Evolutionary conservation across 1,140 invertebrate species (phyloP).

Genomic region (Acyrthosiphon pisum): DNA sequence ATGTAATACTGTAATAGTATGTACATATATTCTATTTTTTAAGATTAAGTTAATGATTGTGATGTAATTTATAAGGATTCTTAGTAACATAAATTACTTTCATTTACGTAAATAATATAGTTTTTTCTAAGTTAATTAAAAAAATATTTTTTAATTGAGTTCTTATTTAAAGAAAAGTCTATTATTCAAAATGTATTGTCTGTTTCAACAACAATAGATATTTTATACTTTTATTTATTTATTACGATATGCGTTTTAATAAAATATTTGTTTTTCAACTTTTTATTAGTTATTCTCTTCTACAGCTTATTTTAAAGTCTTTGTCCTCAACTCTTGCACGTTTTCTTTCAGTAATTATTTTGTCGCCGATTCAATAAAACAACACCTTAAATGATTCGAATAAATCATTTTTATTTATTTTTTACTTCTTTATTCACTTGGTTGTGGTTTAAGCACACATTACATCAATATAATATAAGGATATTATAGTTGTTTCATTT

Average conservation of each 20-base stretch:
- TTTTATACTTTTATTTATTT: constrained; percentile 18
- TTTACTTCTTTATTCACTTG: not conserved
- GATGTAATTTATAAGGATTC: not conserved
- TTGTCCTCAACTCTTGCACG: not conserved
- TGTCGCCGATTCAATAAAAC: not conserved
- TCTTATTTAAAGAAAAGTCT: not conserved
- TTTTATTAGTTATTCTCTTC: not conserved
- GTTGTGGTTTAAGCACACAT: not conserved
- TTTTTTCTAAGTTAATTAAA: not conserved
- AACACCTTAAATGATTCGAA: not conserved
- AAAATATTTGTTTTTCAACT: constrained; percentile 29
- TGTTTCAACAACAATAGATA: not conserved
- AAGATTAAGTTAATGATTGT: not conserved
- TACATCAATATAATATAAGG: not conserved
- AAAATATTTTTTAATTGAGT: not conserved
- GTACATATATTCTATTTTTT: not conserved
- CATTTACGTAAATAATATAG: not conserved
- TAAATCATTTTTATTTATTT: not conserved
- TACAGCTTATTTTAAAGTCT: not conserved
- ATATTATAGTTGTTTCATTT: not conserved
- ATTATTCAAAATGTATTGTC: not conserved
- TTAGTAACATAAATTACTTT: not conserved
- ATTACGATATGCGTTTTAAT: not conserved
- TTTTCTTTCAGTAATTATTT: not conserved
- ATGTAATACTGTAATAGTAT: not conserved